Percentiles rank a stretch among this genome's conserved stretches.
Conservation (phyloP, 2,797 vertebrate genomes). For the Petrocephalus schoutedeni region DNA sequence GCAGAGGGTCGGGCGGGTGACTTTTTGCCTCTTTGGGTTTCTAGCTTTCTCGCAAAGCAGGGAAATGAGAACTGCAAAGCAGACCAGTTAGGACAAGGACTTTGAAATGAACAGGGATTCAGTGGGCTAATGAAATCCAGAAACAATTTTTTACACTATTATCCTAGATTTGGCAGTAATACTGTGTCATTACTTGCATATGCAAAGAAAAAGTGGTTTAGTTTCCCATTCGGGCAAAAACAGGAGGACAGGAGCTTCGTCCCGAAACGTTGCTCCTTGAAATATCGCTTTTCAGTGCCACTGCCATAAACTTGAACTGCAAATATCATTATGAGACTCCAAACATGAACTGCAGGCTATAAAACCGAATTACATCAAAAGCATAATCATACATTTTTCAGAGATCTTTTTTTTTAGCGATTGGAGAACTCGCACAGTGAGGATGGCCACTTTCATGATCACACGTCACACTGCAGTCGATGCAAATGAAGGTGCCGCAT, state of each 20-base stretch:
- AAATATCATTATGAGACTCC: neutral
- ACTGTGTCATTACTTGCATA: neutral
- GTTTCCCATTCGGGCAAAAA: neutral
- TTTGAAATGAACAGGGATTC: neutral
- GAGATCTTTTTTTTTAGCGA: neutral
- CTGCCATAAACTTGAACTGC: neutral
- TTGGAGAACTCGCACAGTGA: neutral
- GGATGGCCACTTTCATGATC: neutral
- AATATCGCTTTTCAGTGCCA: neutral
- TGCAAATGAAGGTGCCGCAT: neutral
- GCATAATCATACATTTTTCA: neutral
- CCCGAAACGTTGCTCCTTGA: neutral
- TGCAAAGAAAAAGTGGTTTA: neutral
- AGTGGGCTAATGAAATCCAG: neutral
- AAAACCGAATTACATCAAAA: neutral
- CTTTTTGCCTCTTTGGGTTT: neutral
- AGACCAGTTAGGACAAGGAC: neutral
- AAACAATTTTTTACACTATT: neutral
- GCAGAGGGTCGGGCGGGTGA: neutral
- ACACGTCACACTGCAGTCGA: neutral
- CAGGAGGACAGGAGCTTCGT: neutral
- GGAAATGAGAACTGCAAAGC: neutral
- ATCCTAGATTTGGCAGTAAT: neutral
- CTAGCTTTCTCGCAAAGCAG: neutral
- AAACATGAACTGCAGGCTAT: neutral